phyloP scores from a whole-genome alignment of 2,888 invertebrate genomes.

The Tanypteryx hageni region DNA sequence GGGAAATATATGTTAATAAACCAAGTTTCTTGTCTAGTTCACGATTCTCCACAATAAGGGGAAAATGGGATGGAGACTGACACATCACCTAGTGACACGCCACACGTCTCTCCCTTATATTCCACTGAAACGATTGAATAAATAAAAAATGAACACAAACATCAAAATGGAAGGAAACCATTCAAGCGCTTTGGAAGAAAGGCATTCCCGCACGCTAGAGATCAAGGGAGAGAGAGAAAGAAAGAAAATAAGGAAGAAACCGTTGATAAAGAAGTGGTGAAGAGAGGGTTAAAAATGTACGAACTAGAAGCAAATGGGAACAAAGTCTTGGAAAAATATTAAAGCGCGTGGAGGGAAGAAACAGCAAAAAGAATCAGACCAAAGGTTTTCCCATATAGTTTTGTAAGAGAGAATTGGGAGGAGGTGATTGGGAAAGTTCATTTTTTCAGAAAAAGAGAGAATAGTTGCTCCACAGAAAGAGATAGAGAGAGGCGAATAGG shows the following conservation, averaged over 20 bases:
- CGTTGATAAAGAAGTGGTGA: background rate
- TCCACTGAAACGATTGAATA: background rate
- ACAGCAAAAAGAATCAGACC: background rate
- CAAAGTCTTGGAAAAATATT: background rate
- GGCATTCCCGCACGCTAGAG: background rate
- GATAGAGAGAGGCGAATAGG: background rate
- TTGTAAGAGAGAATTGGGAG: background rate
- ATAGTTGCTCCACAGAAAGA: background rate
- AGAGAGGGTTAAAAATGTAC: background rate
- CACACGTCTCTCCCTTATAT: background rate
- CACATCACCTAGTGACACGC: background rate
- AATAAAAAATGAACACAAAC: constrained; percentile 14
- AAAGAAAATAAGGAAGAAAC: background rate
- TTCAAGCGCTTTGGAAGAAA: too few relatives aligned
- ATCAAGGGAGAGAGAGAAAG: background rate
- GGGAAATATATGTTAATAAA: too few relatives aligned
- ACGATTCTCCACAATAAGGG: background rate
- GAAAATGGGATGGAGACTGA: background rate
- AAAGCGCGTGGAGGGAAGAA: background rate
- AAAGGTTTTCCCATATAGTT: background rate
- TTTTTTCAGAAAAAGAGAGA: background rate
- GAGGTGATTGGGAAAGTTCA: background rate
- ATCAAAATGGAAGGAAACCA: background rate
- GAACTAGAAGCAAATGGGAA: background rate
- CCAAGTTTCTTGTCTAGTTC: too few relatives aligned